Base-by-base conservation (phyloP, 2,888 invertebrate genomes). In the Graphium colonna region DNA sequence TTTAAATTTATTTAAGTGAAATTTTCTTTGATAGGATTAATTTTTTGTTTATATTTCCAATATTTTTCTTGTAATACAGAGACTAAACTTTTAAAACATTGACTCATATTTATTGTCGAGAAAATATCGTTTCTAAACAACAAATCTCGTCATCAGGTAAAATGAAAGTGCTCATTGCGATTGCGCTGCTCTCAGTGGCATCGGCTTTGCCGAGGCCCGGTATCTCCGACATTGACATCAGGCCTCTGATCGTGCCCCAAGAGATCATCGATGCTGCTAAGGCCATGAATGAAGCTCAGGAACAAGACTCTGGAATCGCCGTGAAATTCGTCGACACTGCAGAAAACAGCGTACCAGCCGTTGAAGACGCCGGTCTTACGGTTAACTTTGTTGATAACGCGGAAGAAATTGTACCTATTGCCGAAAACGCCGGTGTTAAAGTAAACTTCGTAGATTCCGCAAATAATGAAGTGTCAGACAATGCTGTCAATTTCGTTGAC, bases 141-240 rank as follows among this genome's bases (percentile, higher is more conserved):
- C 5, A 12, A 1, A 13, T 17, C n/a, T 61, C 55, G 41, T 51
- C 15, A 43, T 46, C 73, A 79, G 78, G 56, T 15, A 77, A 59
- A 48, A 86, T 87, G 86, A 84, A 79, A 64, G 47, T 77, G n/a
- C 15, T 86, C 7, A 59, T 84, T 44, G 70, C 66, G 8, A 60
- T 85, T 38, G 71, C 80, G 12, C 67, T 82, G 13, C 51, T 83
- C 56, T 73, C 80, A 1, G 68, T 71, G 59, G 78, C 72, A 15
- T 53, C 71, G 15, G 81, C 79, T 47, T 46, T 60, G 16, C 73
- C 71, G 10, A 39, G 47, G 33, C 62, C 69, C 1, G 41, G 64
- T 10, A 26, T 43, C 7, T 21, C 17, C 3, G 28, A 9, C 13
- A 43, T 53, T 18, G 52, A 53, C 45, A 52, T 69, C 42, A 58